phyloP scores from a whole-genome alignment of 2,113 vertebrate genomes.

The Carlito syrichta region DNA sequence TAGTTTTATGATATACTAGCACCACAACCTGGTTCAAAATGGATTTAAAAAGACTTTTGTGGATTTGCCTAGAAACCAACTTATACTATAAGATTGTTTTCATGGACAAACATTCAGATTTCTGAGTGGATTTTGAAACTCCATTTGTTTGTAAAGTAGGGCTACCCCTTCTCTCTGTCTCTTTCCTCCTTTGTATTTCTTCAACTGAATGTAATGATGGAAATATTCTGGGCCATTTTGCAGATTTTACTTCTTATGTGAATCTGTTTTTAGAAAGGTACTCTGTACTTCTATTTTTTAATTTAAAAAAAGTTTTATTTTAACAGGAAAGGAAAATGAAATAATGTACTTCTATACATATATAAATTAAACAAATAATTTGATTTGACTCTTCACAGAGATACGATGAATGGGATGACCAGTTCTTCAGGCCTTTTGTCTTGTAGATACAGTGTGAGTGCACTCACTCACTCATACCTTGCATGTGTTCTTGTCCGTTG shows the following conservation, averaged over 20 bases:
- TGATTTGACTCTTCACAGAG: not conserved
- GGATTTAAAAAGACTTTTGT: not conserved
- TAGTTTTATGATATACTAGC: not conserved
- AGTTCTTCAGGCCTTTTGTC: not conserved
- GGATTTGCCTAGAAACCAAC: not conserved
- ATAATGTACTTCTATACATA: not conserved
- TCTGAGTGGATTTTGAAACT: not conserved
- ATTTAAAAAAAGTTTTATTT: no score
- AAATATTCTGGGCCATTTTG: not conserved
- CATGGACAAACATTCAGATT: not conserved
- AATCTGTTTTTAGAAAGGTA: not conserved
- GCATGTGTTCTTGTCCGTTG: not conserved
- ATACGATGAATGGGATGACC: not conserved
- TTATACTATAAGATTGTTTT: not conserved
- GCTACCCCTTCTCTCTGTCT: not conserved
- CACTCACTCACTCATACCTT: no score
- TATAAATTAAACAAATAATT: not conserved
- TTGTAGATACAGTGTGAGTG: not conserved
- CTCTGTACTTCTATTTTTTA: not conserved
- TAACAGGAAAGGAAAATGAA: no score
- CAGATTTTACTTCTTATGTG: not conserved
- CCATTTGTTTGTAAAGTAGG: not conserved
- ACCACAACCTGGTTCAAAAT: not conserved
- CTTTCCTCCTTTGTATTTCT: not conserved
- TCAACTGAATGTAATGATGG: not conserved